Evolutionary conservation across 2,113 vertebrate genomes (phyloP).

Genomic region (Leptobrachium ailaonicum): DNA sequence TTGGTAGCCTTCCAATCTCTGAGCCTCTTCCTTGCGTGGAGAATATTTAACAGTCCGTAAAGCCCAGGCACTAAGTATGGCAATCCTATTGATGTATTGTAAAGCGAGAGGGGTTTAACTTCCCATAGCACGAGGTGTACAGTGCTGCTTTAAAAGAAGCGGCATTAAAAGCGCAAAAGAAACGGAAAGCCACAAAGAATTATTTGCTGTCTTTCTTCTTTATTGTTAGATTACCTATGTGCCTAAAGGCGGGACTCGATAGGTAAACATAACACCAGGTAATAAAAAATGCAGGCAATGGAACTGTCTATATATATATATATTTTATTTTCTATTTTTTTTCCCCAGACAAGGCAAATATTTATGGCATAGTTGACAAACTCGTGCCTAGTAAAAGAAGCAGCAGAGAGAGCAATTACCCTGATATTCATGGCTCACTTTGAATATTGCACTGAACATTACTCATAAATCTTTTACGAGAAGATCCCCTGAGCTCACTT

Average conservation of each 20-base stretch:
- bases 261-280: constrained; percentile 83
- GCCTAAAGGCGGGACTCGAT: constrained; percentile 74
- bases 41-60: constrained; percentile 15
- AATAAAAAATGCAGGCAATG: constrained; percentile 86
- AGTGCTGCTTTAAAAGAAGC: constrained; percentile 22
- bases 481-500: constrained; percentile 84
- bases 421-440: constrained; percentile 86
- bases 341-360: constrained; percentile 88
- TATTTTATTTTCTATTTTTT: constrained; percentile 66
- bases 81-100: constrained; percentile 13
- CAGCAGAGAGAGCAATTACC: constrained; percentile 85
- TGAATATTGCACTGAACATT: constrained; percentile 87
- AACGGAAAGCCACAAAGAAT: constrained; percentile 45
- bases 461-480: constrained; percentile 89
- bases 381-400: constrained; percentile 86
- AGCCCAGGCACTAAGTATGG: constrained; percentile 1
- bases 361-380: constrained; percentile 88
- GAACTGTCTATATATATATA: constrained; percentile 67
- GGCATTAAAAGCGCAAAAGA: constrained; percentile 19
- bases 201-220: constrained; percentile 46
- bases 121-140: constrained; percentile 8
- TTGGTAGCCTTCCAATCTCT: background rate
- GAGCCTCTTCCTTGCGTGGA: background rate
- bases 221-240: constrained; percentile 67
- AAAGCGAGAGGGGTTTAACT: constrained; percentile 14